Evolutionary conservation across 2,888 invertebrate species (phyloP).

Genomic region (Hemaris fuciformis): DNA sequence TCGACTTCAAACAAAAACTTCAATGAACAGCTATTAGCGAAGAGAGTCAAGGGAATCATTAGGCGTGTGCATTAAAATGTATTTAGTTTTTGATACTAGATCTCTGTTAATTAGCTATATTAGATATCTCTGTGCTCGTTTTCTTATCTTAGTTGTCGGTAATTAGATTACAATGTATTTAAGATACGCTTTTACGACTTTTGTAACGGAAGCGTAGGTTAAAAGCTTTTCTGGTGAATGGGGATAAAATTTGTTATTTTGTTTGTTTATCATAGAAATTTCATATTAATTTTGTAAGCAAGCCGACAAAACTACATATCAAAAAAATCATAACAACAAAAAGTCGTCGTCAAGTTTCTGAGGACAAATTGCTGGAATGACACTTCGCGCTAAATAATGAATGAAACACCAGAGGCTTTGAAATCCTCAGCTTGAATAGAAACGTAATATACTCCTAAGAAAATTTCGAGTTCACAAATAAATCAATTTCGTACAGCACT

Average conservation of each 20-base stretch:
- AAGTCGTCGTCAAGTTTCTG: no score
- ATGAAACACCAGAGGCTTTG: background rate
- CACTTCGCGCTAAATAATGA: no score
- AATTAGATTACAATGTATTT: constrained; percentile 1
- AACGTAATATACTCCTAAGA: background rate
- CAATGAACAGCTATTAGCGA: background rate
- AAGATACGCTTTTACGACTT: background rate
- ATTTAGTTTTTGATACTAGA: constrained; percentile 7
- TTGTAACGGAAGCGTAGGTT: background rate
- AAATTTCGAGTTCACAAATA: background rate
- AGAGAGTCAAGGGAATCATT: constrained; percentile 2
- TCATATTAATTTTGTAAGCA: no score
- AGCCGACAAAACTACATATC: no score
- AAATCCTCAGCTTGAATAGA: background rate
- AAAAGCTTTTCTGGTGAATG: background rate
- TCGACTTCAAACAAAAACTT: constrained; percentile 5
- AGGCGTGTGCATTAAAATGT: constrained; percentile 1
- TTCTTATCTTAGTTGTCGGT: constrained; percentile 2
- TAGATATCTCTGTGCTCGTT: background rate
- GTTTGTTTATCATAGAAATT: background rate
- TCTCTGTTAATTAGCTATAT: background rate
- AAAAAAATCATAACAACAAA: no score
- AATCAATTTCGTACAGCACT: background rate
- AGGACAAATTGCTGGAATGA: no score
- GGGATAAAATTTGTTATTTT: background rate